Conservation (phyloP, 2,113 vertebrate genomes). For the Cavia aperea region DNA sequence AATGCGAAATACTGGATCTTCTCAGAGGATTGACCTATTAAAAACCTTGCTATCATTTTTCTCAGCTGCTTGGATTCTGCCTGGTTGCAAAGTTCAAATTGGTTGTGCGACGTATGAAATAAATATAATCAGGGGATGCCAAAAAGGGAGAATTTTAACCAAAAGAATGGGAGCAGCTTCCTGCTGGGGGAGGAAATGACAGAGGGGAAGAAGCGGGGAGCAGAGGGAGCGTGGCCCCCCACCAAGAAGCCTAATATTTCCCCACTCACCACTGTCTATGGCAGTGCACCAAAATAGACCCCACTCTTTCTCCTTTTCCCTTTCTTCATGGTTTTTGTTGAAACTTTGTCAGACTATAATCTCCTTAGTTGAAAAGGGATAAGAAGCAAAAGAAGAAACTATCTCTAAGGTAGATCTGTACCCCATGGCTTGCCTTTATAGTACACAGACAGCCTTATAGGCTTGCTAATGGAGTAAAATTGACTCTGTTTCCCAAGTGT, state of each 20-base stretch:
- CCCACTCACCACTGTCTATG: accelerated
- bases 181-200: neutral
- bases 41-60: neutral
- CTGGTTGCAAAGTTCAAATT: neutral
- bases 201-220: accelerated
- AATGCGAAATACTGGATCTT: neutral
- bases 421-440: neutral
- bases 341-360: neutral
- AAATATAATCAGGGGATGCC: neutral
- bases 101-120: neutral
- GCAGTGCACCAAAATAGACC: neutral
- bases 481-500: neutral
- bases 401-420: neutral
- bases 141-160: neutral
- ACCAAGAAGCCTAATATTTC: neutral
- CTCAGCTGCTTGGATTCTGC: neutral
- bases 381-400: neutral
- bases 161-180: neutral
- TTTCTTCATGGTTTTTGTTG: neutral
- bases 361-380: neutral
- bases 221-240: neutral
- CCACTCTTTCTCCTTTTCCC: neutral
- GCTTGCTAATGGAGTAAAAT: neutral
- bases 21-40: neutral
- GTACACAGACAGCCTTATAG: neutral